phyloP scores from a whole-genome alignment of 2,888 invertebrate species.

The Petrolisthes cinctipes region DNA sequence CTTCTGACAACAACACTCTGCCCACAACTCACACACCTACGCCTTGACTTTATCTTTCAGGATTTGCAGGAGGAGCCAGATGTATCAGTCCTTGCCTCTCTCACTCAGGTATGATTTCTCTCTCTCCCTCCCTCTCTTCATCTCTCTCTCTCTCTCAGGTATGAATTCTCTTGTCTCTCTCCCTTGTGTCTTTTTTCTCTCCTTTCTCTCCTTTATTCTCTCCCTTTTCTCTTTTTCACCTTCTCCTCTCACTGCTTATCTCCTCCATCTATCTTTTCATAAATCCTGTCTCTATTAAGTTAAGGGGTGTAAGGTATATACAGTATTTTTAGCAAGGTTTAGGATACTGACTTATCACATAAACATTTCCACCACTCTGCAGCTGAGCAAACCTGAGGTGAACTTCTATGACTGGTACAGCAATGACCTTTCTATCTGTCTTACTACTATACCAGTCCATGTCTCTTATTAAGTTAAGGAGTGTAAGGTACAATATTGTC shows the following conservation, averaged over 20 bases:
- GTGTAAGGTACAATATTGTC: no score
- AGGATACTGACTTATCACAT: no score
- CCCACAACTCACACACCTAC: conserved; percentile 52
- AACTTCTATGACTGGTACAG: no score
- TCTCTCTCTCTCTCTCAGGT: not conserved
- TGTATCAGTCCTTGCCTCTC: conserved; percentile 33
- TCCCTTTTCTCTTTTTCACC: not conserved
- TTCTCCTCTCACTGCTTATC: not conserved
- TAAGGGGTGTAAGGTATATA: no score
- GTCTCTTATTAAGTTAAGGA: not conserved
- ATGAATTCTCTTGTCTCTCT: not conserved
- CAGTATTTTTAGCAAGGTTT: no score
- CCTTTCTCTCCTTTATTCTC: not conserved
- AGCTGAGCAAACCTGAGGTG: no score
- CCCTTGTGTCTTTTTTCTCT: not conserved
- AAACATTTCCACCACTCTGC: no score
- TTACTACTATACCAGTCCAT: not conserved
- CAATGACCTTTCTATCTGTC: not conserved
- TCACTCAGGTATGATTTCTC: conserved; percentile 21
- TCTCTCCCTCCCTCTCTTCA: no score
- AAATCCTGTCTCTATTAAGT: not conserved
- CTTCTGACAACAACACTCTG: conserved; percentile 51
- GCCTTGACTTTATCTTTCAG: conserved; percentile 64
- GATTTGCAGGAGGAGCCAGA: conserved; percentile 57
- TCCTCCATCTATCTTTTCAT: not conserved